Base-by-base conservation (phyloP, 2,888 invertebrate species). In the Ichneumoninae sp. region DNA sequence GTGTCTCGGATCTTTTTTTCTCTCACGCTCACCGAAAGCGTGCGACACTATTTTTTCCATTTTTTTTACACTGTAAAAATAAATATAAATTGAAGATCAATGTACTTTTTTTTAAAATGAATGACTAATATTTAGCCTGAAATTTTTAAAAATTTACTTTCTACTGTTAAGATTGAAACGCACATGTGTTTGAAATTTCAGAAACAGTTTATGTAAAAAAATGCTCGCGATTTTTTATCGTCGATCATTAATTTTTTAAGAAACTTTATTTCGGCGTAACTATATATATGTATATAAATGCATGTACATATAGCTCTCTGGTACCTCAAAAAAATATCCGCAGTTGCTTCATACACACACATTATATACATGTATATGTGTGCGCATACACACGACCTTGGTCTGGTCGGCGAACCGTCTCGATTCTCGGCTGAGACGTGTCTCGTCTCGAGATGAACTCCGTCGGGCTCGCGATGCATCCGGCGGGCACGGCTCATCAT, bases 381-480 rank as follows among this genome's bases (percentile, higher is more conserved):
- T 60, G 52, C 52, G 33, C 81, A 82, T 69, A 72, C 52, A 79
- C 79, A 68, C 85, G 89, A 89, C 91, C 91, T 90, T 90, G 89
- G 85, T 83, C 84, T 86, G 91, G 90, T 90, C 90, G 89, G 87
- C 84, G 90, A 91, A 83, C 85, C 40, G 62, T 76, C 26, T 52
- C 69, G 82, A 72, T 74, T 71, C 44, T 36, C 44, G 22, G 13
- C 77, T 72, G 68, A 70, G 70, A 74, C 54, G 33, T 57, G 65
- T 60, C 62, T 36, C 70, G 69, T 54, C 44, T 22, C 30, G 47
- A 69, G 44, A 68, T 74, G 10, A 36, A 68, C 72, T 62, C 60
- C 50, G 22, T 33, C 33, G 52, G n/a, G 33, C 47, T 30, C 62
- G 68, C 76, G 36, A 52, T 74, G 50, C 70, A 30, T 71, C 54